These are phyloP conservation scores for Hestina assimilis DNA, from an alignment of 1,140 invertebrate genomes.

Conservation along the genomic window DNA sequence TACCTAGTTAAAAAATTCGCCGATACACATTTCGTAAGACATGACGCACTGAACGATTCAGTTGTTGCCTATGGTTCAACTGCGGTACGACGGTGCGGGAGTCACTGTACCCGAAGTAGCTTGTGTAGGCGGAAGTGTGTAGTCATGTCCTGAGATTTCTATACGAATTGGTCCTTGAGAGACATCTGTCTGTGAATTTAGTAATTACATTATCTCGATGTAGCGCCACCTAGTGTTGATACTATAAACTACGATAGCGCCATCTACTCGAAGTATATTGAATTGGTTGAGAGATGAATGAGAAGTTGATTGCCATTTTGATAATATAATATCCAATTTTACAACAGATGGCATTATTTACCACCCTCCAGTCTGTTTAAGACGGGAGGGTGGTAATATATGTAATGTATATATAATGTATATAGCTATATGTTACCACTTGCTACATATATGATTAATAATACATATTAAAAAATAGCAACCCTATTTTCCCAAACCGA, in stretches of 20 bases:
- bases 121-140: conserved; percentile 39
- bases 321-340: too few relatives aligned
- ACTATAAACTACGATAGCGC: not conserved
- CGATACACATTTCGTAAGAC: conserved; percentile 28
- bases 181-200: conserved; percentile 19
- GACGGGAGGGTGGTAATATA: too few relatives aligned
- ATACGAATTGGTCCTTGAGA: conserved; percentile 8
- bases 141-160: conserved; percentile 32
- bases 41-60: conserved; percentile 27
- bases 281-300: too few relatives aligned
- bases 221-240: conserved; percentile 6
- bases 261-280: too few relatives aligned
- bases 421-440: too few relatives aligned
- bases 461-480: too few relatives aligned
- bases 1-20: conserved; percentile 30
- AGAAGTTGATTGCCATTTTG: too few relatives aligned
- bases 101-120: conserved; percentile 32
- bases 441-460: too few relatives aligned
- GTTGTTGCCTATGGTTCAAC: conserved; percentile 28
- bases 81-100: conserved; percentile 25
- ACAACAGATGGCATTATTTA: too few relatives aligned
- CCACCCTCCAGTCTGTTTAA: too few relatives aligned
- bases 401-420: too few relatives aligned
- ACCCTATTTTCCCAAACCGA: too few relatives aligned
- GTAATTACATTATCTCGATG: not conserved